Evolutionary conservation across 2,888 invertebrate genomes (phyloP).

Genomic region (Bombyx huttoni): DNA sequence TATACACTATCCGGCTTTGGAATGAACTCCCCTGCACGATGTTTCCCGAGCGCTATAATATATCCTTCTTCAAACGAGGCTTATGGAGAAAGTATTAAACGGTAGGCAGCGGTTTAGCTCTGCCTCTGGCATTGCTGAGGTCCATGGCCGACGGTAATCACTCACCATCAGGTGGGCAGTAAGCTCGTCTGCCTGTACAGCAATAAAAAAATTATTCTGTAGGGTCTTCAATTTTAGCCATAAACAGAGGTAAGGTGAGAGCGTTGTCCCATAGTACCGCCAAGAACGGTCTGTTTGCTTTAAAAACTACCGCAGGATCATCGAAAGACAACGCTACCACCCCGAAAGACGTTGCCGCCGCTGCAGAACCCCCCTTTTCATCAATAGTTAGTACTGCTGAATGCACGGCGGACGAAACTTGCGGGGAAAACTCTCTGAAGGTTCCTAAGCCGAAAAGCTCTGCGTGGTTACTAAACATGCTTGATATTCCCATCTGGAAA

Average conservation of each 20-base stretch:
- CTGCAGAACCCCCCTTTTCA: conserved; percentile 61
- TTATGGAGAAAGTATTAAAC: too few relatives aligned
- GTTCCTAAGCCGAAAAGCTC: conserved; percentile 41
- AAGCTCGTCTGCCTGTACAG: too few relatives aligned
- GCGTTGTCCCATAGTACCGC: conserved; percentile 58
- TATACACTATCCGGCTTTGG: too few relatives aligned
- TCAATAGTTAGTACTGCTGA: conserved; percentile 65
- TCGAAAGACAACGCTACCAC: conserved; percentile 61
- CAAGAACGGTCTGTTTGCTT: conserved; percentile 61
- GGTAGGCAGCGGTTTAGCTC: too few relatives aligned
- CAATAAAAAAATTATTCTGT: conserved; percentile 18
- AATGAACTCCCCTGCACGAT: too few relatives aligned
- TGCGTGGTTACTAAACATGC: conserved; percentile 44
- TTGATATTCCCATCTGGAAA: conserved; percentile 54
- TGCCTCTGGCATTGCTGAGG: too few relatives aligned
- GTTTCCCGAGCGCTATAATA: too few relatives aligned
- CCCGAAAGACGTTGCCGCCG: conserved; percentile 52
- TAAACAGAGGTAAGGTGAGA: conserved; percentile 56
- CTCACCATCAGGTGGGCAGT: too few relatives aligned
- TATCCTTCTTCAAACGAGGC: too few relatives aligned
- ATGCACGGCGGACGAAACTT: conserved; percentile 58
- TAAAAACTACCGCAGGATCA: conserved; percentile 37
- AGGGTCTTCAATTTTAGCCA: conserved; percentile 63
- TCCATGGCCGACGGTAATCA: too few relatives aligned
- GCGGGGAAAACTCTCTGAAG: conserved; percentile 26